Base-by-base conservation (phyloP, 92 coral and sea anemone species). In the Zoanthus solanderi region DNA sequence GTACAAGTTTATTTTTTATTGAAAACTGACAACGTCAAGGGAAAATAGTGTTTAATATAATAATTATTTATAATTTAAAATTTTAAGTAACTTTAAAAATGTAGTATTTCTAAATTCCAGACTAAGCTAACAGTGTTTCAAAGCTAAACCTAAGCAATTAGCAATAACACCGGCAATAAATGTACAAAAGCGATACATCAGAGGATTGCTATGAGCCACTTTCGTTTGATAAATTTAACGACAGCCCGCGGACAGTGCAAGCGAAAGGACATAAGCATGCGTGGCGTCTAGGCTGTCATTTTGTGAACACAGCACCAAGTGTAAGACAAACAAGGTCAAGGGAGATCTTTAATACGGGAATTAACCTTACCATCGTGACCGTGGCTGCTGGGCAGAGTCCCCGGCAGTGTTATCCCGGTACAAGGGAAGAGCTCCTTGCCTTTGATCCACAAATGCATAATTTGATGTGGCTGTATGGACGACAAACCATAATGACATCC, bases 321-420 rank as follows among this genome's bases (percentile, higher is more conserved):
- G 56, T 50, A 63, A 63, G 69, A 17, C 28, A 63, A 63, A 63
- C 69, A 63, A 23, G 69, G 69, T 63, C 32, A 63, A 23, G 8
- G 29, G 28, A 63, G 56, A 7, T 7, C 7, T 50, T 37, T 37
- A 37, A 37, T 11, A 63, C 28, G 30, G 8, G 2, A 23, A 63
- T 63, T 63, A 63, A 63, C 69, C 69, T 63, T 63, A 63, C 69
- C 69, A 63, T 63, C n/a, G 69, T 30, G 17, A 28, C 30, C 30
- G 29, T 17, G 6, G 69, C 69, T 63, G 69, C 29, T 17, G 30
- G 69, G 23, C n/a, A 5, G 69, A 63, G 17, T 63, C 69, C 30
- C 69, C 69, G 69, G 4, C 69, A 17, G 69, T 17, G 31, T 23
- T 63, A 10, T 63, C 69, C 29, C 69, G 69, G 29, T 63, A 63